Evolutionary conservation across 2,113 vertebrate species (phyloP).

Genomic region (Plecturocebus donacophilus): DNA sequence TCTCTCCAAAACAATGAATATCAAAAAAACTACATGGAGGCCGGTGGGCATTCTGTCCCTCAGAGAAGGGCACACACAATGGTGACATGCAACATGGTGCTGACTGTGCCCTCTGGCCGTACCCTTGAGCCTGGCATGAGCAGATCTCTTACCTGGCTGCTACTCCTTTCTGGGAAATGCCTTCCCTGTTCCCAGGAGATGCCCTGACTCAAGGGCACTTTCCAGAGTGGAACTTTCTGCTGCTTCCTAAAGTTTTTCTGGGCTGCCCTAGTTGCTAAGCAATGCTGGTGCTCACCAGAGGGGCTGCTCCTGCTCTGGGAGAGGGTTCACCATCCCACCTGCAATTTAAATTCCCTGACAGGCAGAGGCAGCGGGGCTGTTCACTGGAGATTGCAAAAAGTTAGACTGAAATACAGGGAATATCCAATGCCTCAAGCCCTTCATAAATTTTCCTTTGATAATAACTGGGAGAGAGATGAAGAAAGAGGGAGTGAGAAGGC

Average conservation of each 20-base stretch:
- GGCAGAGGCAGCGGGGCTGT: slow-evolving; percentile 89
- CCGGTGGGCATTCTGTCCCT: not conserved
- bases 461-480: slow-evolving; percentile 58
- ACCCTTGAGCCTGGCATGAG: not conserved
- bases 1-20: not conserved
- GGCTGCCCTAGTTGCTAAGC: slow-evolving; percentile 84
- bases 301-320: slow-evolving; percentile 81
- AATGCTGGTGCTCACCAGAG: slow-evolving; percentile 82
- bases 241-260: slow-evolving; percentile 52
- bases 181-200: not conserved
- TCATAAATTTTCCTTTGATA: slow-evolving; percentile 84
- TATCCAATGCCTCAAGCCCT: slow-evolving; percentile 84
- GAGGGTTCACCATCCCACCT: slow-evolving; percentile 85
- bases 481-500: slow-evolving; percentile 39
- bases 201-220: slow-evolving; percentile 41
- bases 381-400: slow-evolving; percentile 88
- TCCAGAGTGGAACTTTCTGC: slow-evolving; percentile 46
- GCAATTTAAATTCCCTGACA: slow-evolving; percentile 91
- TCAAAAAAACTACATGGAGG: not conserved
- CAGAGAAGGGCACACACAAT: not conserved
- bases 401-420: slow-evolving; percentile 87
- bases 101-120: not conserved
- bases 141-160: not conserved
- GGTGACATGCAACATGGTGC: fast-evolving
- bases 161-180: not conserved